Conservation (phyloP, 2,113 vertebrate species). For the Struthio camelus region DNA sequence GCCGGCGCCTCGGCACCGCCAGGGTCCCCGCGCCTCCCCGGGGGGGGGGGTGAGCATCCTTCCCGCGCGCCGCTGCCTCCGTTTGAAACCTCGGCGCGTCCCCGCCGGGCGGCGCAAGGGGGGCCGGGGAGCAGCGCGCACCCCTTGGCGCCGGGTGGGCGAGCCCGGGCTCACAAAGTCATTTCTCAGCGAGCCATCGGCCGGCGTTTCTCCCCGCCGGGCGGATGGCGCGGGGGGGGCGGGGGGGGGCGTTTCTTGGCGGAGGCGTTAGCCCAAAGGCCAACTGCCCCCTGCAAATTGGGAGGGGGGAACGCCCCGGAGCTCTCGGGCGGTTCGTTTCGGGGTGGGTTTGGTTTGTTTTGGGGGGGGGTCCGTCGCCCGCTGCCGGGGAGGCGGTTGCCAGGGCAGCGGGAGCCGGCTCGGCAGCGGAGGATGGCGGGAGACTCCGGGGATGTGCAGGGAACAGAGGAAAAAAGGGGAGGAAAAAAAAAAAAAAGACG, state of each 20-base stretch:
- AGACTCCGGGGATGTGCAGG: conserved; percentile 77
- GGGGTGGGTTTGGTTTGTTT: neutral
- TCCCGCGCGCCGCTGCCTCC: too few species aligned
- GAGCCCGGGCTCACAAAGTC: neutral
- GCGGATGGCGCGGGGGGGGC: neutral
- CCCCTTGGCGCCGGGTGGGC: neutral
- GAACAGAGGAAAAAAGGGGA: too few species aligned
- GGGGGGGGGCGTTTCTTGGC: neutral
- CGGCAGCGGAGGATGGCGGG: conserved; percentile 78
- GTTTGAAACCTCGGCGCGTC: too few species aligned
- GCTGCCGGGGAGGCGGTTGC: conserved; percentile 69
- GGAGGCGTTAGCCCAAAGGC: neutral
- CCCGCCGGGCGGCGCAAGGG: too few species aligned
- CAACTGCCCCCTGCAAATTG: neutral
- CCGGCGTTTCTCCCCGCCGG: neutral
- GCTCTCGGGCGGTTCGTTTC: neutral
- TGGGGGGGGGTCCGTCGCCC: too few species aligned
- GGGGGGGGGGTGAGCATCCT: neutral
- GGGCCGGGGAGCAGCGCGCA: too few species aligned
- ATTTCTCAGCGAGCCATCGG: neutral
- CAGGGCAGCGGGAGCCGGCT: conserved; percentile 67
- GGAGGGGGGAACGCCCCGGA: neutral
- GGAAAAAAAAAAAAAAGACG: conserved; percentile 46
- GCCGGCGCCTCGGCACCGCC: neutral
- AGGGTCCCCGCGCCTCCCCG: neutral